Evolutionary conservation across 30 jellyfish, hydroid and myxozoan species (phyloP), one percentile per base, ranked within the genome.

Genomic region (Turritopsis rubra): DNA sequence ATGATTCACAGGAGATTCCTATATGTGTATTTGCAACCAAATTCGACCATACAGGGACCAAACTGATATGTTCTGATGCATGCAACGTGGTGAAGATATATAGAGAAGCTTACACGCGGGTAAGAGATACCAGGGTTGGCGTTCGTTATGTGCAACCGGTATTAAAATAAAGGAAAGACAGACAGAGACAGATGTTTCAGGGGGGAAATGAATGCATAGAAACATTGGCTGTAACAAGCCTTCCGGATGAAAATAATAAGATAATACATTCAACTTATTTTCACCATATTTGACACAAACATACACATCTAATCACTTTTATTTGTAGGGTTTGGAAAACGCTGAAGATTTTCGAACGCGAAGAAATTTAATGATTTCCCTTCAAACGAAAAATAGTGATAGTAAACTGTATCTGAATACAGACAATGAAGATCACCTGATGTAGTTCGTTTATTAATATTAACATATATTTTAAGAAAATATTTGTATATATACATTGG

Each of bases 1-100:
- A 93, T 75, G 96, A 93, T 73, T 93, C 99, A 16, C 99, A 93
- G 72, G 99, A 93, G 89, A 93, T 93, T 5, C 99, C 99, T 18
- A 93, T 93, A 79, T 88, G 96, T 80, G 99, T 93, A 20, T 93
- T 88, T 85, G 78, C 93, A 25, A 87, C 87, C 13, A 93, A 88
- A 5, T 93, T 93, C 71, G 99, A 93, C 83, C 86, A 79, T 25
- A 27, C 96, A 20, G 99, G 99, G 16, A 88, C 91, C 73, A 90
- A 90, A 22, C 92, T 93, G 0, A 66, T 93, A 22, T 91, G 89
- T 28, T 88, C 99, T 22, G 99, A 93, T 75, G 99, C 99, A n/a
- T 84, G 99, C 72, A 93, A 88, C 74, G 92, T 93, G 28, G 84
- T 93, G 8, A 93, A 93, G 75, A 86, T 88, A 0, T 93, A 93